phyloP scores from a whole-genome alignment of 2,888 invertebrate genomes.

The Trichopoda pennipes region DNA sequence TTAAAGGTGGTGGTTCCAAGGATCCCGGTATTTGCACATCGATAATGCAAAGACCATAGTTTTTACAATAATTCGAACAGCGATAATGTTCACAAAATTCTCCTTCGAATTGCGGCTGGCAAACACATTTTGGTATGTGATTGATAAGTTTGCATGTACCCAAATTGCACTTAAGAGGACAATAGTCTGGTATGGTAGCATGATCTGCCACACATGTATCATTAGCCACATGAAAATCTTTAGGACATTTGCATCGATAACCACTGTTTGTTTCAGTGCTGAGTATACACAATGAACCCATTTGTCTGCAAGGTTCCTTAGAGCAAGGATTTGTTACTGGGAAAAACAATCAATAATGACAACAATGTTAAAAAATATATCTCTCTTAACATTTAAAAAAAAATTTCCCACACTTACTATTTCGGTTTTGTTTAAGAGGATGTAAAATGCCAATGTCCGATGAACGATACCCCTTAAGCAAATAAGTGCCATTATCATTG shows the following conservation, averaged over 20 bases:
- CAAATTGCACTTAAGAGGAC: constrained; percentile 83
- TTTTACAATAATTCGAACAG: constrained; percentile 86
- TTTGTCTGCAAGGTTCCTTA: constrained; percentile 83
- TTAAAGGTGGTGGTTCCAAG: constrained; percentile 77
- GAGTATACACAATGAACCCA: constrained; percentile 84
- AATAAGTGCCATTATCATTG: constrained; percentile 82
- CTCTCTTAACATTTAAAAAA: background rate
- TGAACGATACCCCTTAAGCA: constrained; percentile 83
- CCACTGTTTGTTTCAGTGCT: constrained; percentile 80
- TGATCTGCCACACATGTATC: constrained; percentile 76
- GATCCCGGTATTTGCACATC: constrained; percentile 76
- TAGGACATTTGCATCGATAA: constrained; percentile 83
- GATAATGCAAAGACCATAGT: constrained; percentile 84
- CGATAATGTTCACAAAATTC: constrained; percentile 86
- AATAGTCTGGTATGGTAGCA: constrained; percentile 79
- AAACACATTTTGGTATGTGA: constrained; percentile 84
- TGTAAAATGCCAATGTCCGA: constrained; percentile 87
- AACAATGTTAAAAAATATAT: background rate
- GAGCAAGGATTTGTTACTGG: constrained; percentile 84
- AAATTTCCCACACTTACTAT: constrained; percentile 78
- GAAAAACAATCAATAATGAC: no score
- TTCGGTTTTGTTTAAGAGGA: constrained; percentile 84
- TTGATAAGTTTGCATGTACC: constrained; percentile 83
- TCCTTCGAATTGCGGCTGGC: constrained; percentile 85
- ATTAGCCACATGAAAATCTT: constrained; percentile 81